Conservation (phyloP, 2,888 invertebrate genomes). For the Ferdinandea cuprea region DNA sequence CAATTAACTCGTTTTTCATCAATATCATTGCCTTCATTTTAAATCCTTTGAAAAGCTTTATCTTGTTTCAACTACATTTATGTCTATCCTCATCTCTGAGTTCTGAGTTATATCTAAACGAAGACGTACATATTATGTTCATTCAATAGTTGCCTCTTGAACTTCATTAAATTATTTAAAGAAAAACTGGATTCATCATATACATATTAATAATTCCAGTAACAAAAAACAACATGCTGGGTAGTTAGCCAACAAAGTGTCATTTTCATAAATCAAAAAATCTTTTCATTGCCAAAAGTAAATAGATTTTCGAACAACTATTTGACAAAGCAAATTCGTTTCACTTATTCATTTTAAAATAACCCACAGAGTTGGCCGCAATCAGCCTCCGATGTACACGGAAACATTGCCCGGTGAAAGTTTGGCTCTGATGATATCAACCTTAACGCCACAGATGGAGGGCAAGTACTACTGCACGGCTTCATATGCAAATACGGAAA, state of each 20-base stretch:
- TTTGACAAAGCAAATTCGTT: conserved; percentile 5
- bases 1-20: too few species aligned
- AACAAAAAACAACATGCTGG: conserved; percentile 1
- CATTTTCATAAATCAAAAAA: conserved; percentile 29
- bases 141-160: conserved; percentile 25
- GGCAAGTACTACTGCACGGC: conserved; percentile 93
- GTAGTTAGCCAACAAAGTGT: conserved; percentile 55
- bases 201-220: conserved; percentile 38
- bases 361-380: conserved; percentile 78
- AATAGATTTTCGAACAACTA: conserved; percentile 11
- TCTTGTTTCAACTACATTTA: too few species aligned
- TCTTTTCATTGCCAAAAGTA: conserved; percentile 18
- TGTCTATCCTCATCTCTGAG: conserved; percentile 24
- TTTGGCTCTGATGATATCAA: conserved; percentile 89
- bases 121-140: not conserved
- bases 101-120: not conserved
- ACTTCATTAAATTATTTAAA: conserved; percentile 27
- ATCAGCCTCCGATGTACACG: conserved; percentile 87
- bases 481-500: conserved; percentile 89
- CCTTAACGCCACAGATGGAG: conserved; percentile 89
- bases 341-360: conserved; percentile 18
- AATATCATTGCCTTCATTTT: too few species aligned
- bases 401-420: conserved; percentile 87
- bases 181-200: not conserved
- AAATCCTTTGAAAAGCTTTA: too few species aligned